Conservation (phyloP, 2,888 invertebrate genomes). For the Dolichopus griseipennis region DNA sequence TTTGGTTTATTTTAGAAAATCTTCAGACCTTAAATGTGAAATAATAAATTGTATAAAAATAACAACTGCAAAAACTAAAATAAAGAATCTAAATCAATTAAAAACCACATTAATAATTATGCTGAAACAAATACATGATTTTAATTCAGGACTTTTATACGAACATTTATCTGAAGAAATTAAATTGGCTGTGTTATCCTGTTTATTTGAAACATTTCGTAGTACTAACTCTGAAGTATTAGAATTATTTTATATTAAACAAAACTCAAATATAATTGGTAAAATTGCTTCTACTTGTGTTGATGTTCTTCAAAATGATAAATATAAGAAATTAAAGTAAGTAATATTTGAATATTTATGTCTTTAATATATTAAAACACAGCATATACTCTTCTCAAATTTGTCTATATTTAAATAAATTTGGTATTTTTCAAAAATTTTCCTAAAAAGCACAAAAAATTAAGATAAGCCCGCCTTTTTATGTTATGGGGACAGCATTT, state of each 20-base stretch:
- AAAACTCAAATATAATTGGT: constrained; percentile 52
- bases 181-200: constrained; percentile 35
- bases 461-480: no score
- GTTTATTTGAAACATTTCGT: constrained; percentile 31
- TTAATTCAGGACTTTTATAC: constrained; percentile 26
- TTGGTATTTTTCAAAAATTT: no score
- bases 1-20: constrained; percentile 26
- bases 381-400: no score
- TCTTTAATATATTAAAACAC: no score
- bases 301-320: constrained; percentile 58
- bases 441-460: no score
- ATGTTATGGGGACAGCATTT: no score
- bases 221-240: constrained; percentile 44
- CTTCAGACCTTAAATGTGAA: constrained; percentile 35
- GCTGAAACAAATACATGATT: constrained; percentile 35
- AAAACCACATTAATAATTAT: constrained; percentile 34
- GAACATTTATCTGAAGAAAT: constrained; percentile 38
- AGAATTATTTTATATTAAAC: constrained; percentile 48
- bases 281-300: constrained; percentile 57
- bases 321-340: constrained; percentile 55
- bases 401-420: no score
- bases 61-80: constrained; percentile 31
- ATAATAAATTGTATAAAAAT: constrained; percentile 32
- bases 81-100: constrained; percentile 33
- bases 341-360: constrained; percentile 16